Evolutionary conservation across 2,797 vertebrate species (phyloP), one percentile per base, ranked within the genome.

Genomic region (Gymnothorax javanicus): DNA sequence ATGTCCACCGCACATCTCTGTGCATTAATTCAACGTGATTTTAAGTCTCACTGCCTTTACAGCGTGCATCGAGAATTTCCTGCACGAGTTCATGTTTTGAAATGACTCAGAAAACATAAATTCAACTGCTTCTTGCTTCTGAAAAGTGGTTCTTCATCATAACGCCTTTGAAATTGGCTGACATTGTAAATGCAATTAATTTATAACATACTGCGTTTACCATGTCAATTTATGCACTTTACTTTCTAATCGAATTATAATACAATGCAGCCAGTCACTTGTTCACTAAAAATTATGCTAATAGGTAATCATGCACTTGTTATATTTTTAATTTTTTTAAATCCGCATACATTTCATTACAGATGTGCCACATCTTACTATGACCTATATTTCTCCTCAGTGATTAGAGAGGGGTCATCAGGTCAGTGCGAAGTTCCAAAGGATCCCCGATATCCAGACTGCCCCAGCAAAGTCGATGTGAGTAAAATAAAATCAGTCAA

Each of bases 401-500:
- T 54, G 20, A 97, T 89, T 75, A 91, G 93, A 85, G 97, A 99
- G 43, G 95, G 97, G 89, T 92, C 95, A 85, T 93, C 93, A 83
- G 97, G 97, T 92, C 97, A 97, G 89, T 99, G 98, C 8, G 98
- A 98, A 90, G 95, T 96, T 50, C 98, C 98, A 87, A 97, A 97
- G 92, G 97, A 99, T 90, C 97, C 97, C 75, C 96, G 93, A 87
- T 99, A 96, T 91, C 98, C 98, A 0, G 97, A 99, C 94, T 99
- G 98, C 58, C 91, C 96, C 83, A 96, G 96, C 91, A 99, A 99
- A 95, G 97, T 99, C 89, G 98, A 99, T 95, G 97, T 98, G 94
- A 97, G 97, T 96, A 75, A 15, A n/a, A 75, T 75, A 8, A 75
- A 50, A 75, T 50, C 0, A 15, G 50, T 17, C 27, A 73, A 33